A percentile compares a stretch with the other conserved stretches of the same genome.
Conservation (phyloP, 2,888 invertebrate genomes). For the Philopedon plagiatum region DNA sequence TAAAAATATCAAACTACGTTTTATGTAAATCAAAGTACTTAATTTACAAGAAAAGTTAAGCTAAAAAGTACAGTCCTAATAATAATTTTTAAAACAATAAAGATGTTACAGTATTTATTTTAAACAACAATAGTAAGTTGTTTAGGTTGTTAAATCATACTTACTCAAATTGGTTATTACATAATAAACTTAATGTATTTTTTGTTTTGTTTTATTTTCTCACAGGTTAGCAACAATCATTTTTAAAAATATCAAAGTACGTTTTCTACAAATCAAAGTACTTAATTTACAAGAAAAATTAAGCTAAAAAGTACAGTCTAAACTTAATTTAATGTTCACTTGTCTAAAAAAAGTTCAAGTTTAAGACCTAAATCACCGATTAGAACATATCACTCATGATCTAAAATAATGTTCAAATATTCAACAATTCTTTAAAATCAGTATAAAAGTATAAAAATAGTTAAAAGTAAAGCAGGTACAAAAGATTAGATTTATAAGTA, state of each 20-base stretch:
- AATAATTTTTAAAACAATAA: conserved; percentile 9
- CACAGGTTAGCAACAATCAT: background rate
- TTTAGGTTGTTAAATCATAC: conserved; percentile 7
- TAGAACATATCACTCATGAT: conserved; percentile 7
- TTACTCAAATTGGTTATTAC: too few relatives aligned
- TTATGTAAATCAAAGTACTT: background rate
- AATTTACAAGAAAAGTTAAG: background rate
- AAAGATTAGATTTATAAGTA: background rate
- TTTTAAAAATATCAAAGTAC: background rate
- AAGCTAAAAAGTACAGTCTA: background rate
- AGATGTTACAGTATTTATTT: background rate
- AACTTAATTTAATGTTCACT: background rate
- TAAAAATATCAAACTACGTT: background rate
- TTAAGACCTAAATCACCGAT: background rate
- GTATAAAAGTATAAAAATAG: conserved; percentile 15
- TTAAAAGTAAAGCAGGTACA: conserved; percentile 37
- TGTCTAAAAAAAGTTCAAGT: background rate
- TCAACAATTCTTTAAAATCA: conserved; percentile 25
- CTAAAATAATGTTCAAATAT: conserved; percentile 17
- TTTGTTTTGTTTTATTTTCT: background rate
- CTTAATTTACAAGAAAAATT: background rate
- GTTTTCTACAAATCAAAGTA: background rate
- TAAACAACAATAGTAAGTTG: background rate
- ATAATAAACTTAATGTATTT: too few relatives aligned
- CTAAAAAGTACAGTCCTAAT: background rate